Base-by-base conservation (phyloP, 2,113 vertebrate species). In the Excalfactoria chinensis region DNA sequence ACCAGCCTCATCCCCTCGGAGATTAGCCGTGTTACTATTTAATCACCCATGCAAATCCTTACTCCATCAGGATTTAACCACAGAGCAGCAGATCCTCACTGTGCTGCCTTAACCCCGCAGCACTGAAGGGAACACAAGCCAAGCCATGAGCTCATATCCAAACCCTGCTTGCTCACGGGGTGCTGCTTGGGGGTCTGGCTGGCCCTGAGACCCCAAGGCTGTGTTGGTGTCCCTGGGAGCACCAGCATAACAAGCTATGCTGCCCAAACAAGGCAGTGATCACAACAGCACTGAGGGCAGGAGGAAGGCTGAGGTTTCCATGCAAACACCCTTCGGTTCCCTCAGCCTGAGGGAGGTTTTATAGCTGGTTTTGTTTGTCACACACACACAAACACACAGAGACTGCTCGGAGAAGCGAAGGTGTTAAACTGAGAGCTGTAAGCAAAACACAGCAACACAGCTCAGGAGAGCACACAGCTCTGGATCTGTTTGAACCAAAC, bases 251-350 rank as follows among this genome's bases (percentile, higher is more conserved):
- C 5, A 26, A 53, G 26, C 51, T 6, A 26, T 28, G 26, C 14
- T 16, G 12, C 48, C 22, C 22, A 11, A 49, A 25, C 48, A 2
- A 49, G 48, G 48, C 6, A 12, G 8, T 9, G 0, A 1, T 17
- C 1, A 11, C 30, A 5, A 2, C 20, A 63, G 12, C 1, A 1
- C 41, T 48, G 35, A 73, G 83, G 35, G 8, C 63, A 81, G 53
- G 35, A 43, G 11, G 18, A 18, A 15, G 63, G 34, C 40, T 34
- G 1, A 34, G 63, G 32, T 32, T 60, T 44, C 49, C 84, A 35
- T 1, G 2, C 0, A 5, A 35, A 34, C 51, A 21, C 2, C 0
- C 15, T 22, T 11, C 14, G 3, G 48, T 34, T 15, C 4, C 3
- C 34, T 13, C 76, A 59, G 19, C 41, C 62, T 22, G 22, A 49